A percentile compares a stretch with the other conserved stretches of the same genome.
Conservation (phyloP, 2,113 vertebrate genomes). For the Onychostruthus taczanowskii region DNA sequence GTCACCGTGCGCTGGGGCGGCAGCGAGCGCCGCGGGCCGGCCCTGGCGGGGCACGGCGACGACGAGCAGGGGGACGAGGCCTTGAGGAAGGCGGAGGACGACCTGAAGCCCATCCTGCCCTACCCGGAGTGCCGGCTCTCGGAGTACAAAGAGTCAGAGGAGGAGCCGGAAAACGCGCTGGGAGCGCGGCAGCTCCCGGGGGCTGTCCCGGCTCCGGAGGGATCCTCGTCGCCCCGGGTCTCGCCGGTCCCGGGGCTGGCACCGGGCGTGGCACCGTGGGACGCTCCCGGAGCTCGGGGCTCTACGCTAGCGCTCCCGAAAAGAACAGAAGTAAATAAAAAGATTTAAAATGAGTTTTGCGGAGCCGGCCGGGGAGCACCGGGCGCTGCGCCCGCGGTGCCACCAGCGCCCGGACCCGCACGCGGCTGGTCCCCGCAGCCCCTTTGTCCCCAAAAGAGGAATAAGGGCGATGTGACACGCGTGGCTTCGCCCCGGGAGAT, state of each 20-base stretch:
- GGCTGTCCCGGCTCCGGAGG: no score
- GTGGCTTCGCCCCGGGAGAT: background rate
- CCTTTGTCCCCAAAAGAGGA: background rate
- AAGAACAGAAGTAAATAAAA: background rate
- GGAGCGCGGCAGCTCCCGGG: background rate
- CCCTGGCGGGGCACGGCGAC: fast-evolving
- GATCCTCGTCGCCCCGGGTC: background rate
- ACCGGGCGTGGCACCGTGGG: background rate
- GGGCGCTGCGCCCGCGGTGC: background rate
- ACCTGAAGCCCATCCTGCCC: conserved; percentile 12
- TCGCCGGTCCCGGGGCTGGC: background rate
- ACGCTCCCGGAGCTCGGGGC: background rate
- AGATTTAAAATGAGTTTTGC: fast-evolving
- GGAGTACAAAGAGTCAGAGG: fast-evolving
- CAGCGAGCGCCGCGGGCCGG: background rate
- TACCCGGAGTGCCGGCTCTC: background rate
- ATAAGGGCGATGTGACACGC: background rate
- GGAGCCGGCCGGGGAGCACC: background rate
- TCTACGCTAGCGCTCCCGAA: background rate
- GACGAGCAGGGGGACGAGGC: background rate
- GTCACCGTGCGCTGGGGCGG: conserved; percentile 53
- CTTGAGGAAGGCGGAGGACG: fast-evolving
- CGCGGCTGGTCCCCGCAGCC: background rate
- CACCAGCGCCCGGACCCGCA: background rate
- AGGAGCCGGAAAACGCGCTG: background rate